These are phyloP conservation scores for Etheostoma spectabile DNA, from an alignment of 2,113 vertebrate species.

Conservation along the genomic window DNA sequence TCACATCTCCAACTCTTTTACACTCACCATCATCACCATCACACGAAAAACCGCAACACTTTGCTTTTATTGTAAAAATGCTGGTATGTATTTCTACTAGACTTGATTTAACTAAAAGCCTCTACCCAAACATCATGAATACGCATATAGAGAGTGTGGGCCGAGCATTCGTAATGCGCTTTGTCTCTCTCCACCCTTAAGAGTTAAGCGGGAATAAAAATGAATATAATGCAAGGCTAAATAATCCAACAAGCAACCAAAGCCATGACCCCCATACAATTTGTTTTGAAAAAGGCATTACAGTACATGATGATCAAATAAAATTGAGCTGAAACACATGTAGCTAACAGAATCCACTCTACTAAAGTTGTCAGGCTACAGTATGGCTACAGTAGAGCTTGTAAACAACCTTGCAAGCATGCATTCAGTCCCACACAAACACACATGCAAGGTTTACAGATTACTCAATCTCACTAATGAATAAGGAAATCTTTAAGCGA, in stretches of 20 bases:
- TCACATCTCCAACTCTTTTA: slow-evolving; percentile 39
- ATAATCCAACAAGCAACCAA: slow-evolving; percentile 63
- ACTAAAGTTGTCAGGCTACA: slow-evolving; percentile 61
- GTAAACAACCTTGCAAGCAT: slow-evolving; percentile 70
- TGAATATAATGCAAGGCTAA: slow-evolving; percentile 50
- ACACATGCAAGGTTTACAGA: slow-evolving; percentile 56
- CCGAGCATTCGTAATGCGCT: slow-evolving; percentile 61
- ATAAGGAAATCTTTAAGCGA: slow-evolving; percentile 32
- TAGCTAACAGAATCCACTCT: slow-evolving; percentile 35
- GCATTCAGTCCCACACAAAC: slow-evolving; percentile 47
- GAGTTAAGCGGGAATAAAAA: slow-evolving; percentile 57
- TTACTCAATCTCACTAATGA: slow-evolving; percentile 36
- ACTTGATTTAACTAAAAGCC: slow-evolving; percentile 31
- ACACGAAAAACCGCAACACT: background rate
- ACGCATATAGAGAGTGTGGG: slow-evolving; percentile 47
- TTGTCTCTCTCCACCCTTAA: slow-evolving; percentile 55
- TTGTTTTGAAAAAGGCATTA: slow-evolving; percentile 42
- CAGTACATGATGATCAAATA: slow-evolving; percentile 32
- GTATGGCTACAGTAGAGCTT: slow-evolving; percentile 51
- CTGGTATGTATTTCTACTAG: slow-evolving; percentile 9
- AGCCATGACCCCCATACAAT: slow-evolving; percentile 33
- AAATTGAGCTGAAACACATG: slow-evolving; percentile 28
- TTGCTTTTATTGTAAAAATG: slow-evolving; percentile 14
- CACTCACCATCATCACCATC: slow-evolving; percentile 11
- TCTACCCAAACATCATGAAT: slow-evolving; percentile 50